Conservation (phyloP, 2,888 invertebrate genomes). For the Pyrochroa serraticornis region DNA sequence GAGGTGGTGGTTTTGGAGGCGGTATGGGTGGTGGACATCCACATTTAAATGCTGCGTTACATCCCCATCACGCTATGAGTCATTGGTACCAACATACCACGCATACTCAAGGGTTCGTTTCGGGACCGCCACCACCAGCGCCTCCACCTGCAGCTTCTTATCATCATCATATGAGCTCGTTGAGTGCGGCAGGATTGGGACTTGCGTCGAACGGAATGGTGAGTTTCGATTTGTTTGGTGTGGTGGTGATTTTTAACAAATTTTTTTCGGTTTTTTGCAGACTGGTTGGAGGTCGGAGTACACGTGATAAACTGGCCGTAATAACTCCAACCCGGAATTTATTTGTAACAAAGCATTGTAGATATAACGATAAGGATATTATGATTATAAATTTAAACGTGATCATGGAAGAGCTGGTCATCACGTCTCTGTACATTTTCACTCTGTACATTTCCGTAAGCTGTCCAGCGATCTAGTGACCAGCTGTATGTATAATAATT, state of each 20-base stretch:
- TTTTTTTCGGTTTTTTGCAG: slow-evolving; percentile 66
- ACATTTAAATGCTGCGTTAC: slow-evolving; percentile 56
- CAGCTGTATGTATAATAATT: slow-evolving; percentile 49
- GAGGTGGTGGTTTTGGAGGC: slow-evolving; percentile 79
- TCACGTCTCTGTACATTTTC: slow-evolving; percentile 32
- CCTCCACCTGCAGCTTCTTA: slow-evolving; percentile 58
- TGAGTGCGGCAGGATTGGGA: slow-evolving; percentile 63
- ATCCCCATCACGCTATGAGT: slow-evolving; percentile 65
- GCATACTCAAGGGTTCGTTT: slow-evolving; percentile 57
- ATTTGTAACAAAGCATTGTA: slow-evolving; percentile 45
- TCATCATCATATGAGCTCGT: slow-evolving; percentile 63
- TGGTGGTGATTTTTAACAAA: slow-evolving; percentile 2
- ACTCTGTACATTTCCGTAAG: slow-evolving; percentile 43
- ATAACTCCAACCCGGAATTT: slow-evolving; percentile 39
- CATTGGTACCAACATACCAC: slow-evolving; percentile 60
- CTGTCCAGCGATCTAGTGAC: slow-evolving; percentile 43
- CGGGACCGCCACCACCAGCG: slow-evolving; percentile 57
- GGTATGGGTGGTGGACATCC: slow-evolving; percentile 68
- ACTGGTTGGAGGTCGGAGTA: slow-evolving; percentile 92
- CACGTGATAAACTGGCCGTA: slow-evolving; percentile 73
- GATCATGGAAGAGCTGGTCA: slow-evolving; percentile 44
- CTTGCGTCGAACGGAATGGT: slow-evolving; percentile 70
- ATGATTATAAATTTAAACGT: slow-evolving; percentile 37
- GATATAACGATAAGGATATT: slow-evolving; percentile 40
- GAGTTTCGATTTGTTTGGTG: slow-evolving; percentile 46